Evolutionary conservation across 2,797 vertebrate species (phyloP).

Genomic region (Scomberomorus guttatus): DNA sequence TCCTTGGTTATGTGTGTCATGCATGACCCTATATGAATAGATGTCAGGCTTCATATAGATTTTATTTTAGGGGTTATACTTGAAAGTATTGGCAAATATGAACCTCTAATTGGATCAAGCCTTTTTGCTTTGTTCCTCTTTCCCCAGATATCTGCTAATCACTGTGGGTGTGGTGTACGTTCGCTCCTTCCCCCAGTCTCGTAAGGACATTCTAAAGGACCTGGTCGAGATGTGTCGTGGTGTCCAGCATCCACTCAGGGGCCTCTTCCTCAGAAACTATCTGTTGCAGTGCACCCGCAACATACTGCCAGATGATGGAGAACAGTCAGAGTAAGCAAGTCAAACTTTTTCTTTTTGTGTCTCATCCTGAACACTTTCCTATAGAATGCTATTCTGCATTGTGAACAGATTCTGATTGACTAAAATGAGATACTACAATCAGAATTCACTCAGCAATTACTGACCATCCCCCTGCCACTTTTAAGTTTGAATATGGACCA

Average conservation of each 20-base stretch:
- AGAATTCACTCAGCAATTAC: background rate
- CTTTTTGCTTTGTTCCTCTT: background rate
- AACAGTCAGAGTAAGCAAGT: conserved; percentile 88
- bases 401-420: background rate
- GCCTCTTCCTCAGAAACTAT: conserved; percentile 98
- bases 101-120: background rate
- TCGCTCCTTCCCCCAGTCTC: conserved; percentile 97
- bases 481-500: too few relatives aligned
- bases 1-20: too few relatives aligned
- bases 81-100: background rate
- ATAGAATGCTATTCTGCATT: background rate
- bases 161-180: conserved; percentile 99
- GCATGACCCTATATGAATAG: too few relatives aligned
- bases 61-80: background rate
- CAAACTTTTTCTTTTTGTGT: background rate
- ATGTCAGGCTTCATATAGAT: background rate
- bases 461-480: background rate
- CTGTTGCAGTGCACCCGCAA: conserved; percentile 98
- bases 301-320: conserved; percentile 96
- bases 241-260: conserved; percentile 96
- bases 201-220: conserved; percentile 98
- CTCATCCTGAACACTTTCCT: background rate
- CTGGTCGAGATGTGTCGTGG: conserved; percentile 99
- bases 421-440: background rate
- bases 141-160: conserved; percentile 93